Conservation (phyloP, 2,888 invertebrate genomes). For the Caenorhabditis sp. region DNA sequence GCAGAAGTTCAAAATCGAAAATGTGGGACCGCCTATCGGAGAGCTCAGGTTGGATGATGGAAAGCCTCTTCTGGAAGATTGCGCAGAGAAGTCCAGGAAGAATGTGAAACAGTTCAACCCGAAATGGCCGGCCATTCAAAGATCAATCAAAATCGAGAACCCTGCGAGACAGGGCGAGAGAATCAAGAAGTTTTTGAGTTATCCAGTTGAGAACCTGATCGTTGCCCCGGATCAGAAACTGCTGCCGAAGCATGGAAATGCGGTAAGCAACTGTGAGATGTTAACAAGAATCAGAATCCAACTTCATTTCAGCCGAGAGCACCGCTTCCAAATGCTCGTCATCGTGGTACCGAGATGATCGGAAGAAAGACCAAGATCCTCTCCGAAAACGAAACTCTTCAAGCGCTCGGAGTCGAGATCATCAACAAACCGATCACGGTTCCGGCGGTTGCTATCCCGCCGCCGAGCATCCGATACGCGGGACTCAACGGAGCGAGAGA, state of each 20-base stretch:
- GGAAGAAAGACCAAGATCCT: neutral
- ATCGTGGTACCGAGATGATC: neutral
- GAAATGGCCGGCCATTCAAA: neutral
- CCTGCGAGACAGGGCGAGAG: neutral
- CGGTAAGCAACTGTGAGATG: neutral
- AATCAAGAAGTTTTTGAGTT: neutral
- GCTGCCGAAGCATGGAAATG: conserved; percentile 3
- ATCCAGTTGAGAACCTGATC: conserved; percentile 4
- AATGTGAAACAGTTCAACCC: neutral
- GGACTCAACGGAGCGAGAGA: no score
- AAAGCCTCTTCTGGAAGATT: neutral
- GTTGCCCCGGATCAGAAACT: conserved; percentile 12
- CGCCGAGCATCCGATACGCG: conserved; percentile 11
- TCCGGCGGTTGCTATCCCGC: neutral
- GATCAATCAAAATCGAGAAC: neutral
- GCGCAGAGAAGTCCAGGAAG: neutral
- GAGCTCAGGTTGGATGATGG: neutral
- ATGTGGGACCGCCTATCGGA: no score
- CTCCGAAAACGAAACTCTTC: neutral
- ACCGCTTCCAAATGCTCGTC: neutral
- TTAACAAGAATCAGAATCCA: neutral
- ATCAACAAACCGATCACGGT: neutral
- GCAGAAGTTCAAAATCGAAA: no score
- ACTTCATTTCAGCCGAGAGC: neutral
- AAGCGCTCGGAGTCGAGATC: conserved; percentile 3